Conservation (phyloP, 2,797 vertebrate species). For the Halcyon badia region DNA sequence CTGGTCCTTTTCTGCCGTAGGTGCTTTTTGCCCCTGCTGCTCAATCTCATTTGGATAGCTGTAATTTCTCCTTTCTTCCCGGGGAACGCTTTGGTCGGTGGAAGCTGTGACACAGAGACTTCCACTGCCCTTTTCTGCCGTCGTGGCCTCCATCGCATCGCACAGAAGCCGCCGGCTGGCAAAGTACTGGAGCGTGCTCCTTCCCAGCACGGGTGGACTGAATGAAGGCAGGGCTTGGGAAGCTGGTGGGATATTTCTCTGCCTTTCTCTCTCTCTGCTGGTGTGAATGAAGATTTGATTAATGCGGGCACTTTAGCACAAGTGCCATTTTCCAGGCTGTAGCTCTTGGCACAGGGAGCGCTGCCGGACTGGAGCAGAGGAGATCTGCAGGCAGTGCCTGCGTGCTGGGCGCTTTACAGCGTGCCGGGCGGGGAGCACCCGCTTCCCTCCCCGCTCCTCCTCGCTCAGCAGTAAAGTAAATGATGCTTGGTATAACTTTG, state of each 20-base stretch:
- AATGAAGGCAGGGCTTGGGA: not conserved
- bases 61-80: not conserved
- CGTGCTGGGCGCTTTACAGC: not conserved
- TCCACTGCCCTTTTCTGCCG: not conserved
- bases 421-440: not conserved
- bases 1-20: not conserved
- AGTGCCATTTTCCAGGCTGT: slow-evolving; percentile 70
- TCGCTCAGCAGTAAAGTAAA: slow-evolving; percentile 73
- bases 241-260: not conserved
- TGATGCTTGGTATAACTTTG: slow-evolving; percentile 71
- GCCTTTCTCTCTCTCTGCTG: not conserved
- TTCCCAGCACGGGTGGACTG: not conserved
- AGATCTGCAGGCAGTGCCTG: slow-evolving; percentile 10
- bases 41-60: not conserved
- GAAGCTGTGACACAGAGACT: not conserved
- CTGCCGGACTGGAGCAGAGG: not conserved
- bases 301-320: slow-evolving; percentile 63
- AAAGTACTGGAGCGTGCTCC: accelerated
- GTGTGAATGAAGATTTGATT: slow-evolving; percentile 67
- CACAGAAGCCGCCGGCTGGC: not conserved
- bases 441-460: slow-evolving; percentile 43
- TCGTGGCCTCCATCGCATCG: accelerated
- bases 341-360: slow-evolving; percentile 42
- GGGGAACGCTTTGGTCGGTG: not conserved
- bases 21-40: not conserved